These are phyloP conservation scores for Cyprinodon brontotheroides DNA, from an alignment of 2,113 vertebrate species.

Conservation along the genomic window DNA sequence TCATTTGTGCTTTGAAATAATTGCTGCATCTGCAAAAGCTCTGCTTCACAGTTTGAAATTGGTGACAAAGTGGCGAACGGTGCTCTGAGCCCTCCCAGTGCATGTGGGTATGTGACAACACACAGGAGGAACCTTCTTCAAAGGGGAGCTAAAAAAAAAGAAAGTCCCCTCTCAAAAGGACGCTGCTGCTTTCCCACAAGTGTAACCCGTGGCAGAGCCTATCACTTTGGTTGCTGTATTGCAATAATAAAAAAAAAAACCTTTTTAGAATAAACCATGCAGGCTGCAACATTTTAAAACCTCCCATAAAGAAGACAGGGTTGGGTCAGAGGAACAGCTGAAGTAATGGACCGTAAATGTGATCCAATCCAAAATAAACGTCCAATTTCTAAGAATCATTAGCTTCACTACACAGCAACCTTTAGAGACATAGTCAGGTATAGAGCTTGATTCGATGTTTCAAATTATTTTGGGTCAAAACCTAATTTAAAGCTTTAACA, in stretches of 20 bases:
- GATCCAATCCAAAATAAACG: conserved; percentile 62
- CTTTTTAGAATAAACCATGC: conserved; percentile 62
- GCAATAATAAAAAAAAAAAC: conserved; percentile 57
- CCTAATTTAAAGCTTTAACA: conserved; percentile 58
- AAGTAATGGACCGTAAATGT: conserved; percentile 70
- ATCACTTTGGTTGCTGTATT: conserved; percentile 51
- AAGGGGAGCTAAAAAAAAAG: conserved; percentile 33
- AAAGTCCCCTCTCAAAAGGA: conserved; percentile 46
- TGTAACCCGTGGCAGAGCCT: conserved; percentile 55
- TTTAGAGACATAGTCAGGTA: conserved; percentile 60
- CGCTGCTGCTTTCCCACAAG: conserved; percentile 49
- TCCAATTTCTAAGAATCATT: conserved; percentile 69
- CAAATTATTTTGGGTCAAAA: conserved; percentile 68
- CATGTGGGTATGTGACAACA: conserved; percentile 62
- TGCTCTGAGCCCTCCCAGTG: conserved; percentile 43
- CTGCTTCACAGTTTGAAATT: conserved; percentile 53
- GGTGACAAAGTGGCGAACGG: conserved; percentile 66
- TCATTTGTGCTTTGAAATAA: conserved; percentile 67
- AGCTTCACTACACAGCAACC: conserved; percentile 71
- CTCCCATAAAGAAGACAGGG: conserved; percentile 32
- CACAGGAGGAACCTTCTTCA: conserved; percentile 66
- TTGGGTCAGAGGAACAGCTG: conserved; percentile 32
- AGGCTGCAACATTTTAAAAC: conserved; percentile 48
- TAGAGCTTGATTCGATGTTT: conserved; percentile 56
- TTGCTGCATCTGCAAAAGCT: conserved; percentile 69